A percentile compares a stretch with the other conserved stretches of the same genome.
These are phyloP conservation scores for Cylindroiulus punctatus DNA, from an alignment of 2,888 invertebrate species.

Conservation along the genomic window DNA sequence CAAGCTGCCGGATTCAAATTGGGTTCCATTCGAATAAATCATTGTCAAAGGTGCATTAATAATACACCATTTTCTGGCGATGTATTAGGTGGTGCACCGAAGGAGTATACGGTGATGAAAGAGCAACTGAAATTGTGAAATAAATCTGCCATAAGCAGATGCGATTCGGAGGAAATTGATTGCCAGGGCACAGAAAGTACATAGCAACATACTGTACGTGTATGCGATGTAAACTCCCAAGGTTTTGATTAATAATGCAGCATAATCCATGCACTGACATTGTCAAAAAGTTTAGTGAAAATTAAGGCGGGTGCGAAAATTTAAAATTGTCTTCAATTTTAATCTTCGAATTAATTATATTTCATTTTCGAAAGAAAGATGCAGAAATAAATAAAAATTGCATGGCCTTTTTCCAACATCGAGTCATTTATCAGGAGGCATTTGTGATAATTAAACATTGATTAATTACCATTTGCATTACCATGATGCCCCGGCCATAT, in stretches of 20 bases:
- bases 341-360: not conserved
- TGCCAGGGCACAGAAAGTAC: not conserved
- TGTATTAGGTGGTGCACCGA: not conserved
- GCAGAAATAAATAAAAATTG: not conserved
- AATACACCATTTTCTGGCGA: not conserved
- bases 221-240: not conserved
- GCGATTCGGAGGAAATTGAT: conserved; percentile 26
- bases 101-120: not conserved
- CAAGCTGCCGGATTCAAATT: conserved; percentile 24
- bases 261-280: not conserved
- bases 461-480: not conserved
- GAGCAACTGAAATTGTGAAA: not conserved
- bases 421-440: not conserved
- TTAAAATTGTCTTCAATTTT: not conserved
- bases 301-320: not conserved
- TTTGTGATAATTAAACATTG: not conserved
- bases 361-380: not conserved
- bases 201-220: not conserved
- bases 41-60: conserved; percentile 45
- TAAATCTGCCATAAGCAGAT: conserved; percentile 43
- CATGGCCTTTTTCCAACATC: not conserved
- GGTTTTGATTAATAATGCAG: conserved; percentile 24
- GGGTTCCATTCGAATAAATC: conserved; percentile 28
- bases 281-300: not conserved
- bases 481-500: too few relatives aligned